phyloP scores from a whole-genome alignment of 2,113 vertebrate genomes.

The Sceloporus undulatus region DNA sequence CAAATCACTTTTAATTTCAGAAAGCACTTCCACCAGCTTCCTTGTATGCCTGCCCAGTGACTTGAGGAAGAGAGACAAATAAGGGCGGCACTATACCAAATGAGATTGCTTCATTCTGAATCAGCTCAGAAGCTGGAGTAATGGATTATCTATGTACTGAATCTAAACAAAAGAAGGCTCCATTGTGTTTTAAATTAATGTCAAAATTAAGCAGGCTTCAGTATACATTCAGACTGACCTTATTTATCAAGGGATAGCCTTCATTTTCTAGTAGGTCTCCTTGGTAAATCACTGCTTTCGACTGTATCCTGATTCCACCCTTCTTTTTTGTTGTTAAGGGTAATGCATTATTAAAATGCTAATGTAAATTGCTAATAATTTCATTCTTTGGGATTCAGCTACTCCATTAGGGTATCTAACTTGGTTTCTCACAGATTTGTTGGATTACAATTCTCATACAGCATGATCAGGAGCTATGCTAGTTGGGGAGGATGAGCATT shows the following conservation, averaged over 20 bases:
- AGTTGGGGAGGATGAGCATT: neutral
- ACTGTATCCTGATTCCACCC: no score
- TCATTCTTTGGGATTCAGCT: neutral
- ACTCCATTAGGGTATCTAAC: neutral
- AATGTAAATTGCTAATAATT: neutral
- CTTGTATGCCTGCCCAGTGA: neutral
- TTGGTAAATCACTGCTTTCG: neutral
- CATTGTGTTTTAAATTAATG: conserved; percentile 24
- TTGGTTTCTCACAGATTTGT: neutral
- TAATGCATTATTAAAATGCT: neutral
- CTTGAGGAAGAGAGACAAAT: conserved; percentile 9
- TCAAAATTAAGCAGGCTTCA: conserved; percentile 35
- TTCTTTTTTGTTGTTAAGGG: neutral
- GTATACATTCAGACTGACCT: neutral
- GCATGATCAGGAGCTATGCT: neutral
- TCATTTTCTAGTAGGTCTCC: neutral
- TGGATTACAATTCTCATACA: neutral
- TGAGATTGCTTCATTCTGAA: neutral
- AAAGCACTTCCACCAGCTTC: conserved; percentile 24
- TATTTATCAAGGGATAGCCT: neutral
- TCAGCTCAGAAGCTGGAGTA: neutral
- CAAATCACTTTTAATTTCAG: conserved; percentile 49
- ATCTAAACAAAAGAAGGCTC: conserved; percentile 19
- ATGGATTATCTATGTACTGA: conserved; percentile 15
- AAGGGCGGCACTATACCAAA: neutral